A percentile compares a stretch with the other conserved stretches of the same genome.
These are phyloP conservation scores for Dolichomitus sp. DNA, from an alignment of 2,888 invertebrate genomes.

Conservation along the genomic window DNA sequence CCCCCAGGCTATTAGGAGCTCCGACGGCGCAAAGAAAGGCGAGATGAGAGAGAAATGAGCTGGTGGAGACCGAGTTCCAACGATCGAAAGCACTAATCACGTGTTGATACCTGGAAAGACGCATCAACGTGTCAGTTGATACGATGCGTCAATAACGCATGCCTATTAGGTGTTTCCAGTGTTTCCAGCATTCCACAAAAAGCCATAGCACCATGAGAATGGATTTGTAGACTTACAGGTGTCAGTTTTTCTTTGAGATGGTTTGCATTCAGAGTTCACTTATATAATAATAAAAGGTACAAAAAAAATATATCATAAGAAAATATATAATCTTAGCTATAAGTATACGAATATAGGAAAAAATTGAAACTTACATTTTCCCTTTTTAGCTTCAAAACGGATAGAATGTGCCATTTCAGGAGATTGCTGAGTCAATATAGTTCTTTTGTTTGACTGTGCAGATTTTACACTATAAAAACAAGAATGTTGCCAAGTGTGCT, in stretches of 20 bases:
- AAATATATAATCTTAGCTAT: not conserved
- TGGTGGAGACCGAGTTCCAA: conserved; percentile 24
- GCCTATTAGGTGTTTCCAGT: conserved; percentile 29
- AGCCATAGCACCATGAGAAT: conserved; percentile 2
- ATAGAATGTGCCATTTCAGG: too few species aligned
- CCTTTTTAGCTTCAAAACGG: not conserved
- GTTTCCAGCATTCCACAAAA: conserved; percentile 19
- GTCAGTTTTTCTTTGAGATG: not conserved
- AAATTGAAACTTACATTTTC: conserved; percentile 6
- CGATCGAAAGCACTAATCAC: conserved; percentile 55
- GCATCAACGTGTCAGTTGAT: conserved; percentile 31
- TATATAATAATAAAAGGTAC: not conserved
- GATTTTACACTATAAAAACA: too few species aligned
- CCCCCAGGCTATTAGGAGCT: conserved; percentile 52
- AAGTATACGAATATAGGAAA: not conserved
- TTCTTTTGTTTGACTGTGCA: too few species aligned
- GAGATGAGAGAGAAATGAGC: conserved; percentile 10
- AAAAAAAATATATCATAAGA: not conserved
- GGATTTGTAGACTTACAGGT: conserved; percentile 10
- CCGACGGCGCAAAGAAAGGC: conserved; percentile 46
- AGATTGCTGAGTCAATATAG: too few species aligned
- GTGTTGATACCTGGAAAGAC: conserved; percentile 58
- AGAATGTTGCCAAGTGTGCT: too few species aligned
- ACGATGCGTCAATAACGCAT: conserved; percentile 20
- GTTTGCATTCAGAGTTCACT: not conserved